Base-by-base conservation (phyloP, 2,888 invertebrate genomes). In the Geophilus truncorum region DNA sequence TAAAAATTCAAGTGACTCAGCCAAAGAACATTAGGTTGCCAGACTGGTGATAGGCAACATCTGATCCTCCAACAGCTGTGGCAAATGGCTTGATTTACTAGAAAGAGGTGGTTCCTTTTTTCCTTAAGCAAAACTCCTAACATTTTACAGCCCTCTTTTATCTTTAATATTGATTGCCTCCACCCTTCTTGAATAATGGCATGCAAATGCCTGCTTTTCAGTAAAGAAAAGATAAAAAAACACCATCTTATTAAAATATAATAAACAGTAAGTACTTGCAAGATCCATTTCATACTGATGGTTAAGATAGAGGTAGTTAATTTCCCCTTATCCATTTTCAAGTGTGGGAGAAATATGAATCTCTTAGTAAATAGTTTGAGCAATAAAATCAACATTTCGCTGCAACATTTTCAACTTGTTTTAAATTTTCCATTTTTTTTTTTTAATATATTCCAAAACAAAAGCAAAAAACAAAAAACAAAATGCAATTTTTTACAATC, bases 41-140 rank as follows among this genome's bases (percentile, higher is more conserved):
- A 70, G 15, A 70, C 70, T 70, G 70, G 70, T 25, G 70, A 70
- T 70, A 70, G 70, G 70, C 70, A 70, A 70, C 70, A 70, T 70
- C 70, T 70, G 70, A 70, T 70, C 70, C 70, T 28, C 28, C 25
- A 70, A 70, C 70, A 70, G 70, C 70, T 70, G 70, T 25, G 28
- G 70, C 70, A 70, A 70, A 70, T 70, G 70, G 70, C 70, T 70
- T 70, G 70, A 70, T 70, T 70, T 70, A 70, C 70, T 70, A 70
- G 70, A 70, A 70, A 28, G 25, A 28, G 70, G 70, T 70, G 70
- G 70, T 70, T 70, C 70, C 28, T 70, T 70, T 70, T 70, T 70
- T 70, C 28, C 28, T 70, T 70, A 70, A 70, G 70, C 70, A 70
- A 70, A 70, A 70, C 70, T 70, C 70, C 25, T 28, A 70, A 70